Conservation (phyloP, 2,113 vertebrate genomes). For the Hiodon alosoides region DNA sequence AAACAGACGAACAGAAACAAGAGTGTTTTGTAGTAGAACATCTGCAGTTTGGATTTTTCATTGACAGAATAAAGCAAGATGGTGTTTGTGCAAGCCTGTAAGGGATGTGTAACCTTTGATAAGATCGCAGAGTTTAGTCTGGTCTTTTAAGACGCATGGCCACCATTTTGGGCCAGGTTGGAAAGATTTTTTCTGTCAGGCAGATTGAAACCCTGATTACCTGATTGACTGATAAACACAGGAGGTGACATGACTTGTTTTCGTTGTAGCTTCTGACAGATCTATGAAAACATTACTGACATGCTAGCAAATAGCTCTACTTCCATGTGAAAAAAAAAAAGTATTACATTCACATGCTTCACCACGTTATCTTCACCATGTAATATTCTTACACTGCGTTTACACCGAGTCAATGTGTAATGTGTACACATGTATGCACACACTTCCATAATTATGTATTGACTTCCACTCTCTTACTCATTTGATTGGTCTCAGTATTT, state of each 20-base stretch:
- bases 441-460: too few species aligned
- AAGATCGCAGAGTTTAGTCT: slow-evolving; percentile 38
- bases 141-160: slow-evolving; percentile 32
- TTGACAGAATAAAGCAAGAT: slow-evolving; percentile 35
- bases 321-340: neutral
- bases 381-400: too few species aligned
- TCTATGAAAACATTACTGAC: slow-evolving; percentile 20
- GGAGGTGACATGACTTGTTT: slow-evolving; percentile 16
- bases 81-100: slow-evolving; percentile 23
- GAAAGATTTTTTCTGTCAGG: slow-evolving; percentile 34
- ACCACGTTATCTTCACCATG: too few species aligned
- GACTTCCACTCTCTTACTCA: too few species aligned
- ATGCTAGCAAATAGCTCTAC: neutral
- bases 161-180: slow-evolving; percentile 29
- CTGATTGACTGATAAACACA: slow-evolving; percentile 15
- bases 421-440: too few species aligned
- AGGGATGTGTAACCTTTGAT: slow-evolving; percentile 37
- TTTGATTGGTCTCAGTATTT: too few species aligned
- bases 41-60: slow-evolving; percentile 26
- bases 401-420: too few species aligned
- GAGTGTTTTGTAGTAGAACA: neutral
- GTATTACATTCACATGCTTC: neutral
- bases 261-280: slow-evolving; percentile 23
- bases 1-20: neutral
- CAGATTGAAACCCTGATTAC: slow-evolving; percentile 36